These are phyloP conservation scores for Seladonia tumulorum DNA, from an alignment of 2,888 invertebrate species.

Conservation along the genomic window DNA sequence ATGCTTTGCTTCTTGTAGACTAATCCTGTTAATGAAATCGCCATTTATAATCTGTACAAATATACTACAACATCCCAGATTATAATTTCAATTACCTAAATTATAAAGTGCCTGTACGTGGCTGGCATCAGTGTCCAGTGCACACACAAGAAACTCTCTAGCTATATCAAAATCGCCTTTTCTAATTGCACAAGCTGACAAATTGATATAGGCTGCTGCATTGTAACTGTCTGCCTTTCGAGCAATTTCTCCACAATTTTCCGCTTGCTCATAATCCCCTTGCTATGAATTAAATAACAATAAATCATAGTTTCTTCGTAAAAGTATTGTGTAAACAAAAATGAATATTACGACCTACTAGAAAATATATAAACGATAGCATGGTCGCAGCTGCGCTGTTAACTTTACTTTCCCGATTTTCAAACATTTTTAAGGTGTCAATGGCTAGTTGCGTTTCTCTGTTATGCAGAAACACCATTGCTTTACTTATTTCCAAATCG, in stretches of 20 bases:
- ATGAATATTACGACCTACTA: conserved; percentile 85
- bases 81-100: conserved; percentile 85
- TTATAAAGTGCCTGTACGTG: conserved; percentile 95
- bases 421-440: conserved; percentile 93
- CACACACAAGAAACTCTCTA: conserved; percentile 89
- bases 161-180: conserved; percentile 90
- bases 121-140: conserved; percentile 91
- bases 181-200: conserved; percentile 91
- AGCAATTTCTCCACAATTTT: conserved; percentile 90
- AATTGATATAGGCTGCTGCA: conserved; percentile 93
- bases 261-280: conserved; percentile 91
- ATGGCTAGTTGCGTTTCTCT: conserved; percentile 92
- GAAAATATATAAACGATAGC: conserved; percentile 92
- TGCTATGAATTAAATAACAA: conserved; percentile 85
- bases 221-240: conserved; percentile 91
- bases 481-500: conserved; percentile 96
- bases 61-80: neutral
- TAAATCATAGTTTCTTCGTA: neutral
- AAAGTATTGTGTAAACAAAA: neutral
- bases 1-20: conserved; percentile 89
- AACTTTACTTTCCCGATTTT: conserved; percentile 93
- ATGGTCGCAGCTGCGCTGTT: conserved; percentile 94
- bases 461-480: conserved; percentile 93
- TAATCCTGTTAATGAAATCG: conserved; percentile 85
- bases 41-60: neutral